phyloP scores from a whole-genome alignment of 2,797 vertebrate genomes.

The Gobionotothen gibberifrons region DNA sequence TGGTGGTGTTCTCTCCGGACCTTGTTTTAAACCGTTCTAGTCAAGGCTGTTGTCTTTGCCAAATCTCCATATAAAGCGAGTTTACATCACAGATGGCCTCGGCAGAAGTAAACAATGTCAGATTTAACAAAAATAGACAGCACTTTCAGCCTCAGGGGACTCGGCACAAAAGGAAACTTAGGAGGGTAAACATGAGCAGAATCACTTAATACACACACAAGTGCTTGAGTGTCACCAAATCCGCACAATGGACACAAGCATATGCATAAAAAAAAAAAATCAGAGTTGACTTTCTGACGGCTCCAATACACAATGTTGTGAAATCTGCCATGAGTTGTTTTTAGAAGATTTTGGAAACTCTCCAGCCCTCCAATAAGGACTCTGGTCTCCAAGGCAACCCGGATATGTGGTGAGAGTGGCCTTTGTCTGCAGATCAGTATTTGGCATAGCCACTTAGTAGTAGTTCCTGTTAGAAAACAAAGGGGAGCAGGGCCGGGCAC shows the following conservation, averaged over 20 bases:
- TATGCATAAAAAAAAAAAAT: conserved; percentile 3
- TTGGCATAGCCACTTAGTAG: conserved; percentile 79
- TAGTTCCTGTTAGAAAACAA: conserved; percentile 80
- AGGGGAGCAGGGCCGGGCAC: conserved; percentile 59
- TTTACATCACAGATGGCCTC: conserved; percentile 63
- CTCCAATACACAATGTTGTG: conserved; percentile 34
- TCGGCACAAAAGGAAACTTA: conserved; percentile 59
- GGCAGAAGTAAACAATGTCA: conserved; percentile 49
- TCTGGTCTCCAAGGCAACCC: conserved; percentile 71
- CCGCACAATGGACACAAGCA: conserved; percentile 8
- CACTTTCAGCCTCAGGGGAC: conserved; percentile 67
- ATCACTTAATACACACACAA: conserved; percentile 45
- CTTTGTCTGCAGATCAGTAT: conserved; percentile 77
- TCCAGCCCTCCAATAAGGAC: conserved; percentile 50
- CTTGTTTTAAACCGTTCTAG: conserved; percentile 6
- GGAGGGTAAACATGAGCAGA: conserved; percentile 38
- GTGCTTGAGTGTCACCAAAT: not conserved
- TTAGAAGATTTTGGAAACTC: conserved; percentile 43
- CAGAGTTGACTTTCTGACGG: conserved; percentile 2
- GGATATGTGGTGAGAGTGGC: conserved; percentile 71
- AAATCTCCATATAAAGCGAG: conserved; percentile 24
- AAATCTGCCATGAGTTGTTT: conserved; percentile 34
- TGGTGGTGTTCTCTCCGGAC: conserved; percentile 2
- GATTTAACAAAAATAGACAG: conserved; percentile 57
- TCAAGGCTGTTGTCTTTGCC: conserved; percentile 9